Conservation (phyloP, 1,140 invertebrate species). For the Globodera rostochiensis region DNA sequence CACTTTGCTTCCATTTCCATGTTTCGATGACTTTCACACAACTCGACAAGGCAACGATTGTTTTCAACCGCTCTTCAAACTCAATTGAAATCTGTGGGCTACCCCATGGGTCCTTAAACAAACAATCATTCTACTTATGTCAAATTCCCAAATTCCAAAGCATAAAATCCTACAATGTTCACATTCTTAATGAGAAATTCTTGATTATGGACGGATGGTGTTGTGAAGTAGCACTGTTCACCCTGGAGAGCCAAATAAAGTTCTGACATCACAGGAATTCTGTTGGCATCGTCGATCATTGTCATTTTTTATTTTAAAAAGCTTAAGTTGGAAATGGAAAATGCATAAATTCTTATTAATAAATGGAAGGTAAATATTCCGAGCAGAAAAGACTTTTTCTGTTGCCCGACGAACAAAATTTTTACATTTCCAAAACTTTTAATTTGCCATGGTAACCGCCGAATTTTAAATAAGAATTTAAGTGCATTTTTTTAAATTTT, state of each 20-base stretch:
- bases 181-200: conserved; percentile 14
- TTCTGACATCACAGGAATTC: neutral
- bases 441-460: no score
- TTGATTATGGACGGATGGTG: neutral
- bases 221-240: conserved; percentile 9
- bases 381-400: no score
- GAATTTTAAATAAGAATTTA: no score
- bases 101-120: no score
- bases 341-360: no score
- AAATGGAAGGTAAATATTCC: no score
- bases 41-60: neutral
- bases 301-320: no score
- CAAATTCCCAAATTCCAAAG: neutral
- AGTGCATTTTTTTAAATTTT: no score
- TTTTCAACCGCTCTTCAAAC: neutral
- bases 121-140: neutral
- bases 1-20: conserved; percentile 2
- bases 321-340: no score
- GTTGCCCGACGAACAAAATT: no score
- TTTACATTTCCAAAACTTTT: neutral
- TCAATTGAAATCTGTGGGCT: neutral
- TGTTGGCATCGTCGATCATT: no score
- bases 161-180: neutral
- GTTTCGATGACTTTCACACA: conserved; percentile 17
- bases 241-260: conserved; percentile 24